These are phyloP conservation scores for Campylorhamphus procurvoides DNA, from an alignment of 2,113 vertebrate species.

Conservation along the genomic window DNA sequence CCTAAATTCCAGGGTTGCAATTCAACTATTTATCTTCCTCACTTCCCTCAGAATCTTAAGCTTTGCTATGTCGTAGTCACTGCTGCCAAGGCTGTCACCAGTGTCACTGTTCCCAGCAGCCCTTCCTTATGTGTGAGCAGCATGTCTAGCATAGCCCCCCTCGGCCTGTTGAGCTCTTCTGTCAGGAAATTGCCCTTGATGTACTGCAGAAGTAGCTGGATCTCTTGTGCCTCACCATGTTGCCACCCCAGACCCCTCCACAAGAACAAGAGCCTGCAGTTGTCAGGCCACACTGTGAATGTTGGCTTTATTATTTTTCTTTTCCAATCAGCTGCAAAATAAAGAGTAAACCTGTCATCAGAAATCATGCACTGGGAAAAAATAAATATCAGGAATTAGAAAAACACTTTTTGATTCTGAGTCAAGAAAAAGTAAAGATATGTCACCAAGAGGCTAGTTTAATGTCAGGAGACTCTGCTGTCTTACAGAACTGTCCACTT, in stretches of 20 bases:
- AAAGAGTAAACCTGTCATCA: background rate
- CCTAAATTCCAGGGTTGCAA: background rate
- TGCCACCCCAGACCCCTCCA: background rate
- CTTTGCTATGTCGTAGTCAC: background rate
- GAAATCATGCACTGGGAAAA: background rate
- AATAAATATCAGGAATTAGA: background rate
- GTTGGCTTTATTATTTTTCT: background rate
- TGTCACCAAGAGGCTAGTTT: background rate
- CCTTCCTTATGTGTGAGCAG: background rate
- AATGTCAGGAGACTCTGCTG: background rate
- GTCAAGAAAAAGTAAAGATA: background rate
- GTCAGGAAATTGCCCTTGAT: background rate
- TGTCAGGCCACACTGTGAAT: background rate
- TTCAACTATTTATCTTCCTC: background rate
- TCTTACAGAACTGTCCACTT: background rate
- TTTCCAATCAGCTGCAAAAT: background rate
- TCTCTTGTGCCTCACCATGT: background rate
- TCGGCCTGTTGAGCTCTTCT: background rate
- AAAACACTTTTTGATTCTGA: background rate
- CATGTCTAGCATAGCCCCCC: background rate
- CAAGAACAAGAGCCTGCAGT: background rate
- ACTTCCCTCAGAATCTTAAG: background rate
- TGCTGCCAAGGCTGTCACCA: conserved; percentile 28
- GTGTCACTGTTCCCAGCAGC: background rate
- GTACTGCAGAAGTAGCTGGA: background rate